Evolutionary conservation across 2,113 vertebrate genomes (phyloP), one percentile per base, ranked within the genome.

Genomic region (Petromus typicus): DNA sequence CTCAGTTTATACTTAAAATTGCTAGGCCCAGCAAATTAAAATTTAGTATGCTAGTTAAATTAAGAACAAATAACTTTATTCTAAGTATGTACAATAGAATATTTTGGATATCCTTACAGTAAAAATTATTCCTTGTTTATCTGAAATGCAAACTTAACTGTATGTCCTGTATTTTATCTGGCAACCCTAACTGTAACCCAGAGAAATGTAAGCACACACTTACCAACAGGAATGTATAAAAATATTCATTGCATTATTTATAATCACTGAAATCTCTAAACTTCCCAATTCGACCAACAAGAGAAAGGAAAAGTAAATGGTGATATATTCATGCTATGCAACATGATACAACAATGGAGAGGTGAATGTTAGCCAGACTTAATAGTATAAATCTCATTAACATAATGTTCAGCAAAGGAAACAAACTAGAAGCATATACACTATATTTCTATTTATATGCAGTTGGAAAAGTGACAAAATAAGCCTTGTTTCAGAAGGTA

Each of bases 121-220:
- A 95, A 93, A 90, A n/a, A 56, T 23, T 54, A 30, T 8, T 22
- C 2, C 43, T 66, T 75, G 3, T 76, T 84, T 82, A 71, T 54
- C 61, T 84, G 56, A 67, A 91, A 90, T 54, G 92, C 54, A 86
- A 32, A 81, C 83, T 59, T 92, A 90, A 54, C 48, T 48, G 20
- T 16, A 63, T 27, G 32, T 27, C 34, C n/a, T 75, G 1, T 67
- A 80, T 92, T 83, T 97, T 92, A 63, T 80, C 7, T 90, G 30
- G 40, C 40, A 86, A 54, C 30, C 4, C n/a, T 73, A 59, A 69
- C 78, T 73, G 54, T 23, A 66, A 11, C 43, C 25, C 3, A 67
- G 30, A 87, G 67, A 90, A 51, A 40, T 48, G 2, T 16, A 56
- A 66, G 23, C 45, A 78, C 37, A 40, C 13, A 51, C 11, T 67